Evolutionary conservation across 2,113 vertebrate genomes (phyloP), one percentile per base, ranked within the genome.

Genomic region (Anguilla japonica): DNA sequence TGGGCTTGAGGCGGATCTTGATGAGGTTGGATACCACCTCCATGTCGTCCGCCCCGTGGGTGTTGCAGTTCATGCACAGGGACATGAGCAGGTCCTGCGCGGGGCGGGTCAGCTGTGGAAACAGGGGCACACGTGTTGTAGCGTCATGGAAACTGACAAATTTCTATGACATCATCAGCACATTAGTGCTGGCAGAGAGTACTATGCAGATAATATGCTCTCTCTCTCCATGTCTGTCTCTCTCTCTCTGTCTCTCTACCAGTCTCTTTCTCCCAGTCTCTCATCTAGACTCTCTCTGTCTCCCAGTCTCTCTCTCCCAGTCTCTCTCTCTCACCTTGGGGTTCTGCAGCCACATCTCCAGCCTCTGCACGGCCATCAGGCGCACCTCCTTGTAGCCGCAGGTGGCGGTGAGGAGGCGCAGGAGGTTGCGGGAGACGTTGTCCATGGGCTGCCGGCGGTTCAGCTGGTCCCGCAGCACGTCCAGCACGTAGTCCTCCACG

Each of bases 281-380:
- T 2, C 43, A 46, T 34, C 34, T 34, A 34, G 34, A 34, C 43
- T 4, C 43, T 6, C 43, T 2, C 43, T 46, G 1, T 46, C 43
- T 6, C 43, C 5, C 43, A 46, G 5, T 46, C 43, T 46, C 43
- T 5, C 43, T 4, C 43, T 5, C 43, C 4, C 43, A 46, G 5
- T 46, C 43, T 46, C 46, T 20, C 43, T 29, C 8, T 41, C 91
- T 93, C 87, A 98, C 98, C 96, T 99, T 99, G n/a, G 98, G 98
- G 89, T 99, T 99, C 94, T 99, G 98, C 89, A 99, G 95, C 98
- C 98, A 99, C 97, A 99, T 99, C 94, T 99, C 98, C 88, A 99
- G 96, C 83, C 96, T 95, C 93, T 99, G 98, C 84, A 99, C 97
- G 0, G 98, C 95, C 97, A 99, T 97, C 43, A 98, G 96, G 0